A percentile compares a stretch with the other conserved stretches of the same genome.
These are phyloP conservation scores for Calameuta idolon DNA, from an alignment of 2,888 invertebrate species.

Conservation along the genomic window DNA sequence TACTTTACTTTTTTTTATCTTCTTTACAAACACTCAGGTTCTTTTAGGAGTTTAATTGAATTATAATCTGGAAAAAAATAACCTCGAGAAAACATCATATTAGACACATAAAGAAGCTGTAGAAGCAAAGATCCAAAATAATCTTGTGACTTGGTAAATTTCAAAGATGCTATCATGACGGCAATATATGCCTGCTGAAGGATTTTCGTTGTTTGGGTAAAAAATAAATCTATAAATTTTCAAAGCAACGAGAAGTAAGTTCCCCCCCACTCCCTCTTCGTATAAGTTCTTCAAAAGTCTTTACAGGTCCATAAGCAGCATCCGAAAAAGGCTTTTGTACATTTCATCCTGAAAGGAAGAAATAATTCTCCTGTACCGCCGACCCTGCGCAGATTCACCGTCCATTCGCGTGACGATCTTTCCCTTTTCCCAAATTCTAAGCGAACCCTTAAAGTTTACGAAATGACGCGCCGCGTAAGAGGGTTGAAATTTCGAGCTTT, in stretches of 20 bases:
- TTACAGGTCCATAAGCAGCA: neutral
- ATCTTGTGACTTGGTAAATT: neutral
- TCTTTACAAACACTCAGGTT: too few species aligned
- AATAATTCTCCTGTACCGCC: neutral
- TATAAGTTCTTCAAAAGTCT: neutral
- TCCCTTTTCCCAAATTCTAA: neutral
- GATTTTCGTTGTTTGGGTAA: neutral
- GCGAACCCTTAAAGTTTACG: conserved; percentile 14
- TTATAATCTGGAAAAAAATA: too few species aligned
- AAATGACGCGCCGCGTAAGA: conserved; percentile 21
- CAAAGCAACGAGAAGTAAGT: neutral
- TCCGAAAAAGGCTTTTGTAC: neutral
- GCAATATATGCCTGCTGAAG: neutral
- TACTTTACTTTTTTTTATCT: too few species aligned
- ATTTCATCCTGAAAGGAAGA: neutral
- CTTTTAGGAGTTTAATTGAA: too few species aligned
- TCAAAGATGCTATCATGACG: too few species aligned
- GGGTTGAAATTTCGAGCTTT: conserved; percentile 22
- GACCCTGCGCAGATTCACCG: neutral
- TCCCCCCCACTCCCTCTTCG: neutral
- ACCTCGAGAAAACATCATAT: too few species aligned
- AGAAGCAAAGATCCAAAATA: too few species aligned
- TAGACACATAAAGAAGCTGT: too few species aligned
- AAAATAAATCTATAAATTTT: neutral
- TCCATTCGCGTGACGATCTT: neutral